Evolutionary conservation across 2,888 invertebrate species (phyloP).

Genomic region (Cryptocephalus primarius): DNA sequence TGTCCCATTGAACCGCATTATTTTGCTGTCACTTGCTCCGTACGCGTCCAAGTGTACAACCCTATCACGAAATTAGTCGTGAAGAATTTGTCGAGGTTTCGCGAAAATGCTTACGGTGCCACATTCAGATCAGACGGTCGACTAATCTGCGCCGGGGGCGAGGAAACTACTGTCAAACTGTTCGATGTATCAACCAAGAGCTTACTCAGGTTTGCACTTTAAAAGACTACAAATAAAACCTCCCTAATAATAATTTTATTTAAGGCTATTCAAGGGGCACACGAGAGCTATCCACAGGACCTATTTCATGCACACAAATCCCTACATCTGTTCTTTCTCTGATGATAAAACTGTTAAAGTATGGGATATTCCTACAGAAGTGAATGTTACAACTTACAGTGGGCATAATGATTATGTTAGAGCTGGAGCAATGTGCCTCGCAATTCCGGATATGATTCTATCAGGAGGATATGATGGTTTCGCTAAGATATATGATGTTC

Average conservation of each 20-base stretch:
- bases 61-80: constrained; percentile 73
- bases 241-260: constrained; percentile 1
- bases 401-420: constrained; percentile 75
- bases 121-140: constrained; percentile 71
- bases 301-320: constrained; percentile 67
- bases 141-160: constrained; percentile 80
- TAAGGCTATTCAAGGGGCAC: constrained; percentile 75
- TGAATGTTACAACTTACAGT: constrained; percentile 50
- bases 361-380: constrained; percentile 89
- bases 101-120: constrained; percentile 77
- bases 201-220: constrained; percentile 43
- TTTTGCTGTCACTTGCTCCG: constrained; percentile 88
- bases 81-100: constrained; percentile 73
- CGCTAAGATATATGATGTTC: constrained; percentile 78
- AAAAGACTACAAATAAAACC: neutral
- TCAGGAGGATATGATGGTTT: constrained; percentile 86
- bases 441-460: constrained; percentile 62
- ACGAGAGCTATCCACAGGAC: constrained; percentile 69
- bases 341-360: constrained; percentile 79
- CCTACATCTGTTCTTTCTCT: constrained; percentile 75
- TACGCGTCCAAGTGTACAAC: constrained; percentile 77
- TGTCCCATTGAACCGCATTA: constrained; percentile 80
- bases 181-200: constrained; percentile 81
- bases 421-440: constrained; percentile 70
- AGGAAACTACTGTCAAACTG: constrained; percentile 75